Evolutionary conservation across 2,888 invertebrate species (phyloP), one percentile per base, ranked within the genome.

Genomic region (Parascotia fuliginaria): DNA sequence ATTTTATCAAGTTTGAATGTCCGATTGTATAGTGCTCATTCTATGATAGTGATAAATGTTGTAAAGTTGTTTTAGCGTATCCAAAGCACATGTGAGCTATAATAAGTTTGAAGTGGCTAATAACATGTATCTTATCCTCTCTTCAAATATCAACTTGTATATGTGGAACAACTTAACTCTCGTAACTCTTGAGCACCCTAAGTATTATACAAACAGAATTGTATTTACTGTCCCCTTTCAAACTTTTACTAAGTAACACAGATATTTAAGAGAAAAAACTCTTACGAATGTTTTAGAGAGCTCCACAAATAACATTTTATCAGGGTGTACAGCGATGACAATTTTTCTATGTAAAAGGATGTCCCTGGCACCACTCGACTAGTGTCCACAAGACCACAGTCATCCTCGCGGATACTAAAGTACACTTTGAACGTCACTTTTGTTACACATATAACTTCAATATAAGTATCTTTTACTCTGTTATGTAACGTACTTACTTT

Each of bases 161-260:
- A 57, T 68, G 59, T 52, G 51, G 43, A 60, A 72, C 70, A 70
- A 65, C 63, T 68, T 60, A 61, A 58, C 58, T 63, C 29, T 31
- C 40, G 60, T 60, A 70, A 70, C 67, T 72, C 65, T 65, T 53
- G 52, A 67, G 58, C 67, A 60, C 60, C 58, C 50, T 66, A 62
- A 74, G 76, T 73, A 70, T 71, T 56, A 66, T 56, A 68, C 74
- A 76, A 75, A 75, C 70, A 75, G 54, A 65, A 68, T 65, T 71
- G 60, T 77, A 73, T 71, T 74, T 66, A 62, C 71, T 65, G 76
- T 70, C 76, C 76, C 71, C 68, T 67, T 63, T 66, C 48, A 61
- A 68, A 67, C 51, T 70, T 66, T 72, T 51, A 61, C 62, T 53
- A 65, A 72, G 52, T 67, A 56, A 60, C 67, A 65, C 62, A 65